Conservation (phyloP, 2,888 invertebrate genomes). For the Sinhomidia bicolor region DNA sequence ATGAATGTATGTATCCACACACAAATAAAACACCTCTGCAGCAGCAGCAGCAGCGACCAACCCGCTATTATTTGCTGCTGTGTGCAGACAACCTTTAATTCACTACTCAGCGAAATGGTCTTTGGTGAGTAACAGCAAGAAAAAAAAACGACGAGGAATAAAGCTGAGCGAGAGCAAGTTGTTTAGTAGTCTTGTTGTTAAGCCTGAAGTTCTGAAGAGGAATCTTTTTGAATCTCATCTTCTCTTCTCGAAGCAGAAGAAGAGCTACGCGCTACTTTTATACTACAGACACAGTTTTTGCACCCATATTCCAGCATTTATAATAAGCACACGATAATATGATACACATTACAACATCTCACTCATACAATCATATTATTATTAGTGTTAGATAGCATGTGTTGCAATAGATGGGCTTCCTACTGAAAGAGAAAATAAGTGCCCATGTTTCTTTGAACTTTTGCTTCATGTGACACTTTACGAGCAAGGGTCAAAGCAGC, state of each 20-base stretch:
- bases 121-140: slow-evolving; percentile 31
- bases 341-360: background rate
- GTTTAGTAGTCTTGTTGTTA: slow-evolving; percentile 22
- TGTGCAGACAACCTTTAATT: slow-evolving; percentile 12
- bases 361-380: background rate
- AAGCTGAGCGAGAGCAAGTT: background rate
- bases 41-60: background rate
- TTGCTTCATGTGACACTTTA: slow-evolving; percentile 65
- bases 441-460: slow-evolving; percentile 69
- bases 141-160: background rate
- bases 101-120: slow-evolving; percentile 2
- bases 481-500: background rate
- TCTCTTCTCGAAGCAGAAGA: slow-evolving; percentile 6
- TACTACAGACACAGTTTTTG: background rate
- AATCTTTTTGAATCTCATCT: slow-evolving; percentile 51
- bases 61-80: too few species aligned
- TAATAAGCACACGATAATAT: slow-evolving; percentile 3
- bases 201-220: background rate
- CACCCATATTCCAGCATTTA: too few species aligned
- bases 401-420: background rate
- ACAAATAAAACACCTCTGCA: background rate
- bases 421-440: background rate
- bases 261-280: background rate
- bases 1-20: background rate
- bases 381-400: background rate